Evolutionary conservation across 2,888 invertebrate genomes (phyloP).

Genomic region (Belgica antarctica): DNA sequence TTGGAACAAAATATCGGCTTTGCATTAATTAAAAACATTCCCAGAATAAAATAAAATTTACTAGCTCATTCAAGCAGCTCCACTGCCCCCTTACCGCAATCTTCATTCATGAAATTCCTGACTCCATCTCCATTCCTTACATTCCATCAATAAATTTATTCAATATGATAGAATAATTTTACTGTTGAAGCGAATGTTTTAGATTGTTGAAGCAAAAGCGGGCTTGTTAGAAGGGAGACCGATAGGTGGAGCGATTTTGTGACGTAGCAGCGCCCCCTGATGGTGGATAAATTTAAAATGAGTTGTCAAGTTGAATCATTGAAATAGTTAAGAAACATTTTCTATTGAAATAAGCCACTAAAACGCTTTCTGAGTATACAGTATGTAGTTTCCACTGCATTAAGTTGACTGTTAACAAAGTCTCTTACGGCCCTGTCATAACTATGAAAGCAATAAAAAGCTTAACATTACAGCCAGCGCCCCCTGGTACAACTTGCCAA

Average conservation of each 20-base stretch:
- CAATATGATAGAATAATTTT: conserved; percentile 27
- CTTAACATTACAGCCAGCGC: too few relatives aligned
- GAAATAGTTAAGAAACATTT: too few relatives aligned
- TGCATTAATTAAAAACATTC: conserved; percentile 33
- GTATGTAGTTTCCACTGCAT: too few relatives aligned
- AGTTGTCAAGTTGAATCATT: too few relatives aligned
- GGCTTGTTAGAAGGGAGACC: not conserved
- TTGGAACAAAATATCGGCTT: conserved; percentile 27
- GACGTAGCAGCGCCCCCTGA: too few relatives aligned
- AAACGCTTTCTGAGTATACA: too few relatives aligned
- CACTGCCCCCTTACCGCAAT: not conserved
- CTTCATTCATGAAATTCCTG: conserved; percentile 4
- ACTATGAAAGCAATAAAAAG: too few relatives aligned
- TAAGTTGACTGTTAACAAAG: too few relatives aligned
- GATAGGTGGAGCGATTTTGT: not conserved
- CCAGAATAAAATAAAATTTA: conserved; percentile 26
- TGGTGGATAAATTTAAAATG: too few relatives aligned
- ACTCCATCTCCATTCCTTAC: not conserved
- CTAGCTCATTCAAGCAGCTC: not conserved
- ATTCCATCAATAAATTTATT: conserved; percentile 33
- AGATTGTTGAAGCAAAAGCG: conserved; percentile 24
- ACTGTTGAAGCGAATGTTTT: conserved; percentile 11
- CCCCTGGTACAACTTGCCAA: too few relatives aligned
- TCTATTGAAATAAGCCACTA: too few relatives aligned
- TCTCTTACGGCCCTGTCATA: too few relatives aligned